Evolutionary conservation across 2,888 invertebrate genomes (phyloP), one percentile per base, ranked within the genome.

Genomic region (Noctuana brunneofusca): DNA sequence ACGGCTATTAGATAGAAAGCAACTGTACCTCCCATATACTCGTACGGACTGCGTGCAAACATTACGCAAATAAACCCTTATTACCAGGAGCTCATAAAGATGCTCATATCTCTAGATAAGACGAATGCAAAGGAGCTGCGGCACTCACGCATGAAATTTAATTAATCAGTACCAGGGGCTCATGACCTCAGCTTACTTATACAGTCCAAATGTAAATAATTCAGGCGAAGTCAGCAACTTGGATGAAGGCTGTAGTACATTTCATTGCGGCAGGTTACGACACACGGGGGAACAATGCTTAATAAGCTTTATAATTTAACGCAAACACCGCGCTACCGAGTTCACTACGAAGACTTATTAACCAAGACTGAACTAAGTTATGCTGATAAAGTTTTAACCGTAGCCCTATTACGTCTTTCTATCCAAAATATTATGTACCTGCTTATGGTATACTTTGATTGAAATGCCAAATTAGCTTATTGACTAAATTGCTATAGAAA

Each of bases 251-350:
- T 73, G 69, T 68, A 67, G 74, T 80, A 76, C 81, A 78, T 83
- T 87, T 81, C 85, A 80, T 80, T 83, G 81, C 76, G 80, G 75
- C 77, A 74, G 78, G 81, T 83, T 83, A 89, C 84, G 83, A 77
- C 81, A 75, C 89, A 75, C 87, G 35, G 60, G 89, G 89, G 89
- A 87, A 75, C 88, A 76, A 86, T 88, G 83, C 78, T 80, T 88
- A 86, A 87, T 89, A 87, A 87, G 87, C 83, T 87, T 84, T 84
- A 88, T 88, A 88, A 88, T 89, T 87, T 86, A 87, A 83, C 76
- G 80, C 75, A 81, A 82, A 84, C 72, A 67, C 81, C 79, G 73
- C 71, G 72, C 9, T 8, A 43, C 43, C 69, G 66, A 76, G 74
- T 71, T 73, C 27, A 4, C 43, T 20, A 75, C 66, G 70, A 73